Conservation (phyloP, 2,888 invertebrate genomes). For the Cheilosia vulpina region DNA sequence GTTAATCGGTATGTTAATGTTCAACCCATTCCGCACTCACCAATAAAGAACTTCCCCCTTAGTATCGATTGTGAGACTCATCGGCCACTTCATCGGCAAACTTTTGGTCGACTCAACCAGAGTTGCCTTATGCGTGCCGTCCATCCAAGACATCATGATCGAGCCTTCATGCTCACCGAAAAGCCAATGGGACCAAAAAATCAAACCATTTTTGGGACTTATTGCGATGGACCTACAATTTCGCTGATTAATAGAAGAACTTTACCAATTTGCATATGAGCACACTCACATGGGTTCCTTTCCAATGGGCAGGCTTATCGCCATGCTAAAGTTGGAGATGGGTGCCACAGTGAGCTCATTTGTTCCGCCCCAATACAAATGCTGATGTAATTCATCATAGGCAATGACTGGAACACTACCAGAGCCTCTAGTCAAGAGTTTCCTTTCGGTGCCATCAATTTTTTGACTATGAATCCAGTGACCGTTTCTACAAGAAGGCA, state of each 20-base stretch:
- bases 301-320: slow-evolving; percentile 86
- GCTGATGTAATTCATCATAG: slow-evolving; percentile 92
- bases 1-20: not conserved
- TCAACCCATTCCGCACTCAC: slow-evolving; percentile 77
- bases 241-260: not conserved
- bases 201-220: slow-evolving; percentile 87
- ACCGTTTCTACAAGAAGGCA: slow-evolving; percentile 78
- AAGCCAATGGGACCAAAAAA: slow-evolving; percentile 92
- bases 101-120: slow-evolving; percentile 87
- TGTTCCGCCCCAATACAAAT: slow-evolving; percentile 92
- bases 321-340: slow-evolving; percentile 85
- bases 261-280: too few relatives aligned
- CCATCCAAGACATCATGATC: slow-evolving; percentile 90
- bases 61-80: slow-evolving; percentile 89
- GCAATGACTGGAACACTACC: slow-evolving; percentile 88
- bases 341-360: slow-evolving; percentile 88
- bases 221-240: slow-evolving; percentile 87
- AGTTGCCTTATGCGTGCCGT: slow-evolving; percentile 87
- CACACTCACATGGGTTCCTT: slow-evolving; percentile 85
- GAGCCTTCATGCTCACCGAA: slow-evolving; percentile 84
- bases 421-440: slow-evolving; percentile 86
- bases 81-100: slow-evolving; percentile 87
- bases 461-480: slow-evolving; percentile 87
- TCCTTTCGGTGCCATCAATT: slow-evolving; percentile 86
- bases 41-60: slow-evolving; percentile 86